A percentile compares a stretch with the other conserved stretches of the same genome.
phyloP scores from a whole-genome alignment of 1,140 invertebrate species.

The Leptinotarsa texana region DNA sequence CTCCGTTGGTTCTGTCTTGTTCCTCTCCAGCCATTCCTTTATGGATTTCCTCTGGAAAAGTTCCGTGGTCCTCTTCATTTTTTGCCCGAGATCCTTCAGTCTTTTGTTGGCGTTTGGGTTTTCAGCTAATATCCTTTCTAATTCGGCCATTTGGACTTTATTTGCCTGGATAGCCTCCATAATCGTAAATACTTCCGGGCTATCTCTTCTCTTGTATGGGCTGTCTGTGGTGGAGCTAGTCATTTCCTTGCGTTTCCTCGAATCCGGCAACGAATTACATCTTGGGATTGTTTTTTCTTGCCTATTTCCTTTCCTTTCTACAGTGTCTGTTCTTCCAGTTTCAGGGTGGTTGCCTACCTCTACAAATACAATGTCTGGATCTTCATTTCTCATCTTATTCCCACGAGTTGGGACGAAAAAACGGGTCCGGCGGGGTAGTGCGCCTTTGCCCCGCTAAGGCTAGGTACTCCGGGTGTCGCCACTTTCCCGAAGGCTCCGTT shows the following conservation, averaged over 20 bases:
- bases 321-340: background rate
- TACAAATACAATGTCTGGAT: background rate
- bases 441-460: conserved; percentile 27
- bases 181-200: background rate
- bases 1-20: background rate
- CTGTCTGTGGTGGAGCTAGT: conserved; percentile 36
- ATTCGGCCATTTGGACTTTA: conserved; percentile 39
- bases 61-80: conserved; percentile 40
- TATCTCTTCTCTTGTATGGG: background rate
- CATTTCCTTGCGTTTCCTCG: conserved; percentile 38
- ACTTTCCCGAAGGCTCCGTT: conserved; percentile 9
- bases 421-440: conserved; percentile 19
- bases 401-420: conserved; percentile 19
- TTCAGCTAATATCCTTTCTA: conserved; percentile 29
- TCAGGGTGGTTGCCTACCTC: background rate
- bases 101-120: conserved; percentile 25
- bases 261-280: background rate
- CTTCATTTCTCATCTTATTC: conserved; percentile 9
- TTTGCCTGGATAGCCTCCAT: conserved; percentile 45
- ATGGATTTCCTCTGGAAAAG: conserved; percentile 41
- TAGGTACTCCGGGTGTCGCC: conserved; percentile 7
- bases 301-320: background rate
- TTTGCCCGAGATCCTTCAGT: conserved; percentile 30
- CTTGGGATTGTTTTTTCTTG: background rate
- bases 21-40: background rate